phyloP scores from a whole-genome alignment of 1,140 invertebrate genomes.

The Platyscapa corneri region DNA sequence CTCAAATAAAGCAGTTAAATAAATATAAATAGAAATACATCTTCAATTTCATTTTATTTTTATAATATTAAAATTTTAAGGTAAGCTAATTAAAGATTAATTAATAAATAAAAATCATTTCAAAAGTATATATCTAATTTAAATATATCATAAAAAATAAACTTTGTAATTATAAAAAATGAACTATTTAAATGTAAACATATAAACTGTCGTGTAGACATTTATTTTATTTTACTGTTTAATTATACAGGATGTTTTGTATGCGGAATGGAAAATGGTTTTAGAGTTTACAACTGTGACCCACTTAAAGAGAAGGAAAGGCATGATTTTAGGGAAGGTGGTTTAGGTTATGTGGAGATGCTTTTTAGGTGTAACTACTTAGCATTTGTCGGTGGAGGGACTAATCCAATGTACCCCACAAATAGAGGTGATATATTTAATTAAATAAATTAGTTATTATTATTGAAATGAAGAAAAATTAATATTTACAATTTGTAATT shows the following conservation, averaged over 20 bases:
- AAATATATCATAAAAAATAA: slow-evolving; percentile 16
- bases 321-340: slow-evolving; percentile 92
- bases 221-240: slow-evolving; percentile 53
- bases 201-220: slow-evolving; percentile 51
- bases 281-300: slow-evolving; percentile 97
- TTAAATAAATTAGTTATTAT: neutral
- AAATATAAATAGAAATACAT: neutral
- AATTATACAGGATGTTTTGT: slow-evolving; percentile 92
- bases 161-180: slow-evolving; percentile 3
- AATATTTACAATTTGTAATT: neutral
- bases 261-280: slow-evolving; percentile 97
- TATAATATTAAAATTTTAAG: neutral
- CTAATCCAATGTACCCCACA: slow-evolving; percentile 91
- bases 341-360: slow-evolving; percentile 97
- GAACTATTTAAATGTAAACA: slow-evolving; percentile 31
- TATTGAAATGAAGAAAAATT: neutral
- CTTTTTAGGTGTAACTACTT: slow-evolving; percentile 98
- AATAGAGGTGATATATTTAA: slow-evolving; percentile 83
- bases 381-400: slow-evolving; percentile 95
- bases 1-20: neutral
- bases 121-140: slow-evolving; percentile 25
- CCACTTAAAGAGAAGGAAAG: slow-evolving; percentile 97
- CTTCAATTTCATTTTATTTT: neutral
- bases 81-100: slow-evolving; percentile 41
- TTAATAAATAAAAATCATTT: slow-evolving; percentile 27